Evolutionary conservation across 1,140 invertebrate species (phyloP).

Genomic region (Hesperophylax magnus): DNA sequence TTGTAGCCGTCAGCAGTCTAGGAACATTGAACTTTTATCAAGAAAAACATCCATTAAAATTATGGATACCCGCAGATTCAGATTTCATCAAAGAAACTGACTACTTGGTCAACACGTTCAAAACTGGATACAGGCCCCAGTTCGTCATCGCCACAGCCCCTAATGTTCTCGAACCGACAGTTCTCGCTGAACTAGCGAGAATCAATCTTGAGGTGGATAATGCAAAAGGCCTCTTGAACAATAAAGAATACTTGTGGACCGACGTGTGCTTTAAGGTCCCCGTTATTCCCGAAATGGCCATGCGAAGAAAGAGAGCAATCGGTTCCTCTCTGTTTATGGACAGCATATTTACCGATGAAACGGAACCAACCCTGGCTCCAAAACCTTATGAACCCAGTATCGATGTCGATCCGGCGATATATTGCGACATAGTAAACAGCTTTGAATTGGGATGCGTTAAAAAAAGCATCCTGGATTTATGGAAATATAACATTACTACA

Average conservation of each 20-base stretch:
- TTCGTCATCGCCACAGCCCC: constrained; percentile 75
- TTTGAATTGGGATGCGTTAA: constrained; percentile 75
- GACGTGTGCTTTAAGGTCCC: constrained; percentile 79
- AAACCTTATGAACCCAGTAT: constrained; percentile 70
- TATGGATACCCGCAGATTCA: constrained; percentile 80
- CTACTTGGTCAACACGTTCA: constrained; percentile 80
- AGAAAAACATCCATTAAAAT: constrained; percentile 75
- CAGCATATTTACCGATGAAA: constrained; percentile 57
- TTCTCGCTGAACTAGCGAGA: constrained; percentile 62
- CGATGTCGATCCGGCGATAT: constrained; percentile 69
- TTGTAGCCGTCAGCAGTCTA: constrained; percentile 69
- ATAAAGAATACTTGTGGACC: constrained; percentile 68
- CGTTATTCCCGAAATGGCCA: constrained; percentile 46
- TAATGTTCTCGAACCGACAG: constrained; percentile 76
- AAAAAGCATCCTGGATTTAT: constrained; percentile 79
- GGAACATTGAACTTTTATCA: constrained; percentile 74
- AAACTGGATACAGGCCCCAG: constrained; percentile 75
- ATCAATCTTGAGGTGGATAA: constrained; percentile 62
- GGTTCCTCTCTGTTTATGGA: constrained; percentile 38
- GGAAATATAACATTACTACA: constrained; percentile 73
- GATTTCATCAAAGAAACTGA: constrained; percentile 79
- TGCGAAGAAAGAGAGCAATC: not conserved
- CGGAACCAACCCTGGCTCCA: constrained; percentile 60
- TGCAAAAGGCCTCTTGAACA: constrained; percentile 60
- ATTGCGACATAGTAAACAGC: constrained; percentile 73